A percentile compares a stretch with the other conserved stretches of the same genome.
phyloP scores from a whole-genome alignment of 2,888 invertebrate genomes.

The Parelbella ahira region DNA sequence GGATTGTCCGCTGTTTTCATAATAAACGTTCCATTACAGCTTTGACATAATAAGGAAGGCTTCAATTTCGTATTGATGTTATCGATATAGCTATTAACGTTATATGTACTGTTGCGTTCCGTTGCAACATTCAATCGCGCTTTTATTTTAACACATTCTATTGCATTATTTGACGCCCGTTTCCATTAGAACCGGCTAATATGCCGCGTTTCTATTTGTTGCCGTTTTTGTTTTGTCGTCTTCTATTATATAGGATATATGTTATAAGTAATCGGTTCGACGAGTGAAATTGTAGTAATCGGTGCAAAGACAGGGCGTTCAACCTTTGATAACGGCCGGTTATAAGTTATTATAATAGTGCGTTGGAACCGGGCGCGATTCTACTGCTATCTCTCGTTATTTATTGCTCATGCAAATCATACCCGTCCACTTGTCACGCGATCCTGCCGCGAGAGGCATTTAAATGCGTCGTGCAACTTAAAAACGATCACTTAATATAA shows the following conservation, averaged over 20 bases:
- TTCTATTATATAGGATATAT: no score
- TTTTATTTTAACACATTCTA: no score
- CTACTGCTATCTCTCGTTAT: slow-evolving; percentile 58
- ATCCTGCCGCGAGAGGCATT: no score
- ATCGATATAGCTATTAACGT: slow-evolving; percentile 18
- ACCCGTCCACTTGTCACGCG: slow-evolving; percentile 42
- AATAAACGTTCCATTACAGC: slow-evolving; percentile 52
- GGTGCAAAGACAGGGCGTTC: slow-evolving; percentile 68
- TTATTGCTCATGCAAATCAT: slow-evolving; percentile 68
- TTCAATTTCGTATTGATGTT: slow-evolving; percentile 40
- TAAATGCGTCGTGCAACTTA: no score
- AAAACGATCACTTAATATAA: no score
- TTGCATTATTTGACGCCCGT: no score
- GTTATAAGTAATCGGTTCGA: no score
- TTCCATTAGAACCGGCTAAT: no score
- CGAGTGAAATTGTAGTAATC: slow-evolving; percentile 46
- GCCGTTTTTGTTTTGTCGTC: no score
- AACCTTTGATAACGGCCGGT: slow-evolving; percentile 63
- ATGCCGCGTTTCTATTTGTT: no score
- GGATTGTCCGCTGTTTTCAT: slow-evolving; percentile 62
- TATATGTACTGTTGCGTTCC: background rate
- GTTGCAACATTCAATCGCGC: background rate
- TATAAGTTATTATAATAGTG: slow-evolving; percentile 46
- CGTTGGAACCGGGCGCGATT: slow-evolving; percentile 46
- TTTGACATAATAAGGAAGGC: slow-evolving; percentile 53